Conservation (phyloP, 2,113 vertebrate genomes). For the Micromys minutus region DNA sequence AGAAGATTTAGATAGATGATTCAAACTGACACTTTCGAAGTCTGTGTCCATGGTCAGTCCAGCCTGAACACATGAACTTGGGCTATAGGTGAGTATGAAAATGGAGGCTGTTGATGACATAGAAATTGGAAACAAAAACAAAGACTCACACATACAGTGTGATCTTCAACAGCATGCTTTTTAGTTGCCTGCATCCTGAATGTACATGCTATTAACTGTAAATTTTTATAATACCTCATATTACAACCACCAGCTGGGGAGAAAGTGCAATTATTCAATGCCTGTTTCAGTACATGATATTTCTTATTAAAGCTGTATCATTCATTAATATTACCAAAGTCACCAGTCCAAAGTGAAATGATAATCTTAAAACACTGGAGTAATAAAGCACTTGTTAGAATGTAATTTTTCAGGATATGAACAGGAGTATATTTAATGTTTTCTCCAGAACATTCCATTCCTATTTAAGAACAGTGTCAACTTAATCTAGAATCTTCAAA, state of each 20-base stretch:
- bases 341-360: too few species aligned
- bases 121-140: neutral
- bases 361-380: neutral
- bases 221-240: neutral
- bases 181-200: neutral
- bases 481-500: neutral
- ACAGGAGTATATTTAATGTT: neutral
- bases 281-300: neutral
- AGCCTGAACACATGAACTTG: neutral
- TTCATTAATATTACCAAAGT: neutral
- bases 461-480: neutral
- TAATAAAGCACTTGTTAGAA: neutral
- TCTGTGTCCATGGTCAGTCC: neutral
- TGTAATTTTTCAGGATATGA: neutral
- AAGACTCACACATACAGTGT: neutral
- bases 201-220: neutral
- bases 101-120: neutral
- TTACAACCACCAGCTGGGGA: neutral
- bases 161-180: neutral
- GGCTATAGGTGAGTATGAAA: neutral
- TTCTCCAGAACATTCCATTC: neutral
- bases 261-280: neutral
- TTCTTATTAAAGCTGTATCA: neutral
- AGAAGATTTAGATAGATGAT: neutral
- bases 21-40: neutral